Base-by-base conservation (phyloP, 2,888 invertebrate genomes). In the Scaptomyza polygonia region DNA sequence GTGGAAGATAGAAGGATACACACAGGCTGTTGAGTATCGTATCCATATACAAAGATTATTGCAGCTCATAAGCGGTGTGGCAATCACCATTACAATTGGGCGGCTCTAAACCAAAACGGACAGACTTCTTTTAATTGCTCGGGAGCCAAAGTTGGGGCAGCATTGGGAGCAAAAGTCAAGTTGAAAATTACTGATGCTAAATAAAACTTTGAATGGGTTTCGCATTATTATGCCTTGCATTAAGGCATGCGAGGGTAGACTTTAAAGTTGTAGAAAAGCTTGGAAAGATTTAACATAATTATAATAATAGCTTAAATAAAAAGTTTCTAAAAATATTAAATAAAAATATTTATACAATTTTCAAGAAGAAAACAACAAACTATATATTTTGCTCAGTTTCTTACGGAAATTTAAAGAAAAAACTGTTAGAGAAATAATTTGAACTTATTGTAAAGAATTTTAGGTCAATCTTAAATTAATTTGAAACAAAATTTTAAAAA, bases 11-110 rank as follows among this genome's bases (percentile, higher is more conserved):
- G n/a, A n/a, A 32, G 30, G 12, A 14, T 9, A 43, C 39, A 43
- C 39, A 1, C 5, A n/a, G 5, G 18, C 18, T 2, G n/a, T n/a
- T n/a, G 32, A 34, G 36, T 36, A 36, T 36, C 9, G 39, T 16
- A 21, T n/a, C 48, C 48, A 21, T 34, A 39, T 47, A 43, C 30
- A 55, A 76, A 63, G 65, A 68, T 64, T 64, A 66, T 69, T 51
- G 52, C 65, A 64, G 56, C 72, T 85, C 86, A 80, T 82, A 85
- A 87, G 88, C 83, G 82, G 83, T 82, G 79, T 67, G 52, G 79
- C 86, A 82, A 82, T 82, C 82, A 82, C 68, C 87, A 82, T 82
- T 82, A 87, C 63, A 67, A 56, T 51, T 48, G 40, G 25, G 7
- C 14, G 12, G n/a, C 63, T 55, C 39, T 4, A 18, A 51, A n/a